These are phyloP conservation scores for Drosophila truncata DNA, from an alignment of 1,140 invertebrate genomes.

Conservation along the genomic window DNA sequence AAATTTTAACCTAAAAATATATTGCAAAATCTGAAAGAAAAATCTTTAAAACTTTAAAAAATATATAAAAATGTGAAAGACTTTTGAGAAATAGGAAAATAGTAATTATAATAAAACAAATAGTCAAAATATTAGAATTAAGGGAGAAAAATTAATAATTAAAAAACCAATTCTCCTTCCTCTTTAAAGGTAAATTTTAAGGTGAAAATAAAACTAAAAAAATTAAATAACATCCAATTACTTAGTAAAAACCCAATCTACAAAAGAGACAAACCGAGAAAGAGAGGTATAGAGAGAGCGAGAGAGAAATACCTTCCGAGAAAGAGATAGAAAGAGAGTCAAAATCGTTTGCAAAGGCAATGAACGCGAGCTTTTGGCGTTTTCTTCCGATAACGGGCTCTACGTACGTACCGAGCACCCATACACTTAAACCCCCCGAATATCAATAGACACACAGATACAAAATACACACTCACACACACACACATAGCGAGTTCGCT, in stretches of 20 bases:
- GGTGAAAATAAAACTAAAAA: neutral
- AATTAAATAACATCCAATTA: constrained; percentile 22
- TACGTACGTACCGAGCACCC: constrained; percentile 44
- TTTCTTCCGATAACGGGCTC: constrained; percentile 84
- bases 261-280: constrained; percentile 10
- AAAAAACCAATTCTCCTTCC: no score
- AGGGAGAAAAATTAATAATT: no score
- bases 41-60: no score
- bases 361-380: constrained; percentile 83
- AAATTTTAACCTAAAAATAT: no score
- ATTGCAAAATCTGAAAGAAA: no score
- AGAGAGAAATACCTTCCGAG: constrained; percentile 1
- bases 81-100: no score
- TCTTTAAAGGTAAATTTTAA: neutral
- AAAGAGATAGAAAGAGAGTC: constrained; percentile 23
- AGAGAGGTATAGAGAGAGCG: constrained; percentile 2
- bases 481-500: constrained; percentile 40
- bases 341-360: constrained; percentile 77
- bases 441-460: constrained; percentile 43
- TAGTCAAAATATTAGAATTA: no score
- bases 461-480: constrained; percentile 23
- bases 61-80: no score
- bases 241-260: constrained; percentile 48
- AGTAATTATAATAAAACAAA: no score
- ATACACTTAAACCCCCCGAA: constrained; percentile 9